Conservation (phyloP, 92 coral and sea anemone species). For the Umimayanthus chanpuru region DNA sequence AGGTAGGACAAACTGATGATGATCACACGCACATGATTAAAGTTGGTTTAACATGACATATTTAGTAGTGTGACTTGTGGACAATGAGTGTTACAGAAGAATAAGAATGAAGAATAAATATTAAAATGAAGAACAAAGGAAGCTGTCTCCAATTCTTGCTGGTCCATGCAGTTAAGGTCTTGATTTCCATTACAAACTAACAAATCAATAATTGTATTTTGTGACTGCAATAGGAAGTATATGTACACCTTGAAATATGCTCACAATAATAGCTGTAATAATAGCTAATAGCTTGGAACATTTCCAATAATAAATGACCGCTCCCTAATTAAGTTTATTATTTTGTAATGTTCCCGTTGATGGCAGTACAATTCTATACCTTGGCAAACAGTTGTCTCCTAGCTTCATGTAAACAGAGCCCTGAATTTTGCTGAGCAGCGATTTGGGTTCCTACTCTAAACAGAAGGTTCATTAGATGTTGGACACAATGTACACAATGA, state of each 20-base stretch:
- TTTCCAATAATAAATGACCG: neutral
- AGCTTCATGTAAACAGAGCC: no score
- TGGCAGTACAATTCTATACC: no score
- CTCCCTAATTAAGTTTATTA: no score
- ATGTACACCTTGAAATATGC: constrained; percentile 4
- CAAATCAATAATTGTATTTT: neutral
- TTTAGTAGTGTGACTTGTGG: neutral
- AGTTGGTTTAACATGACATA: neutral
- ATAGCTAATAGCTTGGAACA: neutral
- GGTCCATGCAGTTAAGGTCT: constrained; percentile 9
- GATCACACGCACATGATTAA: constrained; percentile 8
- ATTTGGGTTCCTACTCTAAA: no score
- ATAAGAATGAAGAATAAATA: neutral
- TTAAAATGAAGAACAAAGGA: neutral
- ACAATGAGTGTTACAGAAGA: neutral
- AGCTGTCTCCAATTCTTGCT: constrained; percentile 5
- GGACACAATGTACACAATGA: no score
- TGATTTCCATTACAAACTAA: constrained; percentile 1
- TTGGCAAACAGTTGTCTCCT: no score
- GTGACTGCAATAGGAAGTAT: neutral
- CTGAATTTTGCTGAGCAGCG: no score
- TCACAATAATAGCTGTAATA: neutral
- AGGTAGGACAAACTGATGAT: neutral
- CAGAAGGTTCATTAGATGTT: no score
- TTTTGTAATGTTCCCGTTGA: no score